These are phyloP conservation scores for Muricea muricata DNA, from an alignment of 92 coral and sea anemone species.

Conservation along the genomic window DNA sequence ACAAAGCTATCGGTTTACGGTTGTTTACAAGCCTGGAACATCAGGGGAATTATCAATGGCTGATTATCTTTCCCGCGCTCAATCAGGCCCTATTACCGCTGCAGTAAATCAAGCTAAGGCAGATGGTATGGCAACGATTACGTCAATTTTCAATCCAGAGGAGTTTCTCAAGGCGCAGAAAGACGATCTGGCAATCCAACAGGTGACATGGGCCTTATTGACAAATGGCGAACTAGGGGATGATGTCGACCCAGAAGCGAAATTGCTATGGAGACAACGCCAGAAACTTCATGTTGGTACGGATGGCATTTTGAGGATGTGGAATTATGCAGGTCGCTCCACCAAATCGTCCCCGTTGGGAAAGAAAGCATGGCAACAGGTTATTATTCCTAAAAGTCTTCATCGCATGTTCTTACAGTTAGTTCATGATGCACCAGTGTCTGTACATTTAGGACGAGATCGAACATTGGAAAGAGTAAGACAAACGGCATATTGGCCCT, in stretches of 20 bases:
- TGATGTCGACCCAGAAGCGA: neutral
- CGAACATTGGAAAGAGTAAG: constrained; percentile 29
- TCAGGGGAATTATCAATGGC: constrained; percentile 17
- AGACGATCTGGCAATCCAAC: constrained; percentile 1
- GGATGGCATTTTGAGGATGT: constrained; percentile 9
- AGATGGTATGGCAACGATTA: constrained; percentile 16
- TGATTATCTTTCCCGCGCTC: constrained; percentile 7
- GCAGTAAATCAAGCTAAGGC: too few relatives aligned
- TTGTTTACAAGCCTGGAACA: too few relatives aligned
- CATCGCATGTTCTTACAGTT: neutral
- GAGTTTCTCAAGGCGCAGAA: constrained; percentile 16
- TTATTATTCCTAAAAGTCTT: too few relatives aligned
- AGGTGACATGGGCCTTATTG: constrained; percentile 13
- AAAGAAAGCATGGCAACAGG: neutral
- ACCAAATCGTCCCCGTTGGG: too few relatives aligned
- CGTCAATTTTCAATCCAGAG: constrained; percentile 12
- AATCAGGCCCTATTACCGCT: neutral
- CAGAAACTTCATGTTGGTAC: constrained; percentile 8
- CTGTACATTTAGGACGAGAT: neutral
- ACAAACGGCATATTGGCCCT: constrained; percentile 1
- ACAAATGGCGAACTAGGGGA: too few relatives aligned
- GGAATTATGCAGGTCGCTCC: too few relatives aligned
- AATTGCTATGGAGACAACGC: constrained; percentile 14
- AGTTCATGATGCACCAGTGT: constrained; percentile 18
- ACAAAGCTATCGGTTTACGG: constrained; percentile 22